These are phyloP conservation scores for Orientallactaga bullata DNA, from an alignment of 2,113 vertebrate species.

Conservation along the genomic window DNA sequence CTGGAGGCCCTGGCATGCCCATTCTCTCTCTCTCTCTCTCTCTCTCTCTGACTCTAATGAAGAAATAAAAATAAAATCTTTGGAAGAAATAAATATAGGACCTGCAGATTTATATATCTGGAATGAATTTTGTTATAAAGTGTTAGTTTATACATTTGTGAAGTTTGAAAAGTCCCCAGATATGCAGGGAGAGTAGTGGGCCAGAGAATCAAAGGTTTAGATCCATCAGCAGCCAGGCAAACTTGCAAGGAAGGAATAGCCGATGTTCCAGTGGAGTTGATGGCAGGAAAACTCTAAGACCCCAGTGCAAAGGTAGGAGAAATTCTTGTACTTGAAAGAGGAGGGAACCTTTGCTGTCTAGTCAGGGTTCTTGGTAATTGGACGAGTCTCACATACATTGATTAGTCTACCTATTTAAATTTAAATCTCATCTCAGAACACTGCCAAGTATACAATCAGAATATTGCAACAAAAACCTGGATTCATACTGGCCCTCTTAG, in stretches of 20 bases:
- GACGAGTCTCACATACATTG: background rate
- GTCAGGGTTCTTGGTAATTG: background rate
- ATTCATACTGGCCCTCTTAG: background rate
- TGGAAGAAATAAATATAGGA: slow-evolving; percentile 16
- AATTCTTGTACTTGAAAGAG: background rate
- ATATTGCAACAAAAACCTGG: background rate
- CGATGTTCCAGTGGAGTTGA: background rate
- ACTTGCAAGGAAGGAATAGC: background rate
- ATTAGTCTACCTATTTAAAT: background rate
- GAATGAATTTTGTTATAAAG: background rate
- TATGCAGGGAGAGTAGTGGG: background rate
- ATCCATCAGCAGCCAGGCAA: background rate
- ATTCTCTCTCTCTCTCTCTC: too few species aligned
- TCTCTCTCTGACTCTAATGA: too few species aligned
- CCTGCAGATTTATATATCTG: background rate
- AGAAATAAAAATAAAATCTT: too few species aligned
- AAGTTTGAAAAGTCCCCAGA: background rate
- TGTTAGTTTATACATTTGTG: background rate
- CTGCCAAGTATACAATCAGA: background rate
- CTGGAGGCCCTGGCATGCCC: too few species aligned
- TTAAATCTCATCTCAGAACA: background rate
- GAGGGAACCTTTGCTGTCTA: background rate
- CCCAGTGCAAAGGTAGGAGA: background rate
- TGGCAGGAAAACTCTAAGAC: background rate
- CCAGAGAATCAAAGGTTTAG: background rate